These are phyloP conservation scores for Drosophila dives DNA, from an alignment of 2,888 invertebrate genomes.

Conservation along the genomic window DNA sequence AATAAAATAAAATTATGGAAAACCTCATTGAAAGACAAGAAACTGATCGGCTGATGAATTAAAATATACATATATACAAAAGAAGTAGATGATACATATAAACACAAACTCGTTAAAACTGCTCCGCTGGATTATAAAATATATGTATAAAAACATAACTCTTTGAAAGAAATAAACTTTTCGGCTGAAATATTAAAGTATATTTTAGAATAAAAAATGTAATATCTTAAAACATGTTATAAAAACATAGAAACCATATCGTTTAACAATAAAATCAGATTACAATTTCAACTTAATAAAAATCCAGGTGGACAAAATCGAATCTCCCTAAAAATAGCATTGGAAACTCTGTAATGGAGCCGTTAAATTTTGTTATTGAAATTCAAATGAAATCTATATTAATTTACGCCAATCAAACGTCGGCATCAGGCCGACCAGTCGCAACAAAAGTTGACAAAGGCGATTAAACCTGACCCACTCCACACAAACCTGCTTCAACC, in stretches of 20 bases:
- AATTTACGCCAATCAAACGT: slow-evolving; percentile 68
- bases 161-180: not conserved
- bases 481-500: not conserved
- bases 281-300: no score
- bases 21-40: not conserved
- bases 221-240: not conserved
- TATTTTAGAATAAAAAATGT: not conserved
- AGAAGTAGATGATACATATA: not conserved
- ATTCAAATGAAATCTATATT: slow-evolving; percentile 60
- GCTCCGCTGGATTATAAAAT: no score
- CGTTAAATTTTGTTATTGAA: slow-evolving; percentile 24
- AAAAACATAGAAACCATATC: not conserved
- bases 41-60: not conserved
- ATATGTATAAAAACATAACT: not conserved
- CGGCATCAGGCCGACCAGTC: slow-evolving; percentile 36
- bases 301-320: not conserved
- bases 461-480: slow-evolving; percentile 4
- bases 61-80: not conserved
- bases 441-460: slow-evolving; percentile 70
- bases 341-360: slow-evolving; percentile 22
- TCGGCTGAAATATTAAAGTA: not conserved
- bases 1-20: no score
- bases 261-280: not conserved
- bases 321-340: not conserved
- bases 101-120: no score